Percentiles rank a stretch among this genome's conserved stretches.
phyloP scores from a whole-genome alignment of 2,888 invertebrate genomes.

The Lydus trimaculatus region DNA sequence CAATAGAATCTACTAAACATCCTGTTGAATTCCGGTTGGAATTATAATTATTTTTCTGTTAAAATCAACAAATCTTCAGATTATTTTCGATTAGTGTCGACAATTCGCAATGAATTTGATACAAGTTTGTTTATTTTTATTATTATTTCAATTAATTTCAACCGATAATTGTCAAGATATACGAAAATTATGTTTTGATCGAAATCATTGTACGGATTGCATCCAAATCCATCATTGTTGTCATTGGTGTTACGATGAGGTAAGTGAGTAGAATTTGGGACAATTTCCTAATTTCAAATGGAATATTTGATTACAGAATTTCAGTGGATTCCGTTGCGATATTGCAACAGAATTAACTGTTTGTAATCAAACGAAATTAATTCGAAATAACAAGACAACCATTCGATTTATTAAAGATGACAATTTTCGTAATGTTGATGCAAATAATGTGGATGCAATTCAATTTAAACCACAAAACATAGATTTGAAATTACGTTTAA shows the following conservation, averaged over 20 bases:
- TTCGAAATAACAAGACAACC: conserved; percentile 34
- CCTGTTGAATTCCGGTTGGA: not conserved
- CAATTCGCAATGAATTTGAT: not conserved
- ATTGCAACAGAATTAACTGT: conserved; percentile 27
- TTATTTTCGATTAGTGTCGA: not conserved
- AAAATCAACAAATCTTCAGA: too few species aligned
- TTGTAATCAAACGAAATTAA: conserved; percentile 29
- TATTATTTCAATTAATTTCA: not conserved
- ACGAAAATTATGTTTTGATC: conserved; percentile 33
- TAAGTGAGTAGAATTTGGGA: too few species aligned
- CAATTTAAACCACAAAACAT: conserved; percentile 74
- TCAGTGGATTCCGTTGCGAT: conserved; percentile 36
- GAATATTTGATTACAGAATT: conserved; percentile 29
- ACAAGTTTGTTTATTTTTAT: not conserved
- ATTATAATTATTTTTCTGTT: too few species aligned
- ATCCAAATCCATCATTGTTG: conserved; percentile 45
- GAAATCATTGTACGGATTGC: conserved; percentile 44
- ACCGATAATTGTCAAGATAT: conserved; percentile 3
- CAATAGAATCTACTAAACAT: not conserved
- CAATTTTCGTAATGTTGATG: conserved; percentile 64
- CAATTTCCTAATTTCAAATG: too few species aligned
- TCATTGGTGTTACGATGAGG: conserved; percentile 47
- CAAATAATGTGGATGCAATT: conserved; percentile 61
- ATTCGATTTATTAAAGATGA: conserved; percentile 49
- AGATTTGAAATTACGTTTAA: conserved; percentile 64